Percentiles rank a stretch among this genome's conserved stretches.
Evolutionary conservation across 35 echinoderm and acorn worm species (phyloP).

Genomic region (Heliocidaris erythrogramma): DNA sequence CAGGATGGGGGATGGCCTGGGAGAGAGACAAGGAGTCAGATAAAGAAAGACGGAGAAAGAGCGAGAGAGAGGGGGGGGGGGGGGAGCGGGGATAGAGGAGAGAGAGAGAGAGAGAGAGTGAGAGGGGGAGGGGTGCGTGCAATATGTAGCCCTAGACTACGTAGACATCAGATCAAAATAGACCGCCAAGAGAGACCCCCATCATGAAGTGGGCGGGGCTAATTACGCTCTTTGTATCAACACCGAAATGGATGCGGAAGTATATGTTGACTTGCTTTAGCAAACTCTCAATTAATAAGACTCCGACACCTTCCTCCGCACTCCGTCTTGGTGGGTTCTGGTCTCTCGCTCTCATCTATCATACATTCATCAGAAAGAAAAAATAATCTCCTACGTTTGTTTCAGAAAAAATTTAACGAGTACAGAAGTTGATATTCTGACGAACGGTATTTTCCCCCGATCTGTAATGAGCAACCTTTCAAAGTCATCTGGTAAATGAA

Average conservation of each 20-base stretch:
- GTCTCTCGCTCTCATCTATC: neutral
- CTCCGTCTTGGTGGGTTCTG: neutral
- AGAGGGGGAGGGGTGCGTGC: neutral
- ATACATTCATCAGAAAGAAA: neutral
- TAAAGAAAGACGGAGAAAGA: neutral
- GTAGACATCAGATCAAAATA: neutral
- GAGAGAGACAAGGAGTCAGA: neutral
- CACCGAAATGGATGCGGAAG: neutral
- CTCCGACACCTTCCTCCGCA: neutral
- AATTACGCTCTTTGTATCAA: neutral
- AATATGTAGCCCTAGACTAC: neutral
- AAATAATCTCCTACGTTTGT: neutral
- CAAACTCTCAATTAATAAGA: neutral
- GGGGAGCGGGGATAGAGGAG: neutral
- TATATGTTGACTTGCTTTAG: neutral
- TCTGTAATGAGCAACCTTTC: neutral
- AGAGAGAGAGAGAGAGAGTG: neutral
- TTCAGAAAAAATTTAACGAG: neutral
- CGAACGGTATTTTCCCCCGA: neutral
- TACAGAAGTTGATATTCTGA: neutral
- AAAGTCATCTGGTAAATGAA: no score
- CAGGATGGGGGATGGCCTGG: neutral
- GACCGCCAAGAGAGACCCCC: neutral
- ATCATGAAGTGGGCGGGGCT: conserved; percentile 22
- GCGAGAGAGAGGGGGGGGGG: neutral